A percentile compares a stretch with the other conserved stretches of the same genome.
phyloP scores from a whole-genome alignment of 2,113 vertebrate genomes.

The Apteryx owenii region DNA sequence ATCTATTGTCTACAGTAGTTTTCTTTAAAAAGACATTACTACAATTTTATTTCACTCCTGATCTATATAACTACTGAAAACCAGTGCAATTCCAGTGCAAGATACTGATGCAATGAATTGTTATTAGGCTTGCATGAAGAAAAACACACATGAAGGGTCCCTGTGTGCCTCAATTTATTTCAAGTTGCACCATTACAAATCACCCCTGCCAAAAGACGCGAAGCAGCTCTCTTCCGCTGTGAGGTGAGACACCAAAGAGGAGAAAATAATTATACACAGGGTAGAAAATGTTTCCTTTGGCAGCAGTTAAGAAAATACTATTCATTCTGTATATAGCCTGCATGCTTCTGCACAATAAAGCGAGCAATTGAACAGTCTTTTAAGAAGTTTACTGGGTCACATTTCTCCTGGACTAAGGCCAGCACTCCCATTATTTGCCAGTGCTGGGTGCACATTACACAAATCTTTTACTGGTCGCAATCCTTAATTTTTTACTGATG shows the following conservation, averaged over 20 bases:
- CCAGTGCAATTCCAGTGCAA: background rate
- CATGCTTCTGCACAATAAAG: constrained; percentile 32
- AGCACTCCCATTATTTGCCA: background rate
- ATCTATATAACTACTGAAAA: background rate
- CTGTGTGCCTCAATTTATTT: background rate
- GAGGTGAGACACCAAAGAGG: background rate
- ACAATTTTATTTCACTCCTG: background rate
- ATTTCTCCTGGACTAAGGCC: constrained; percentile 54
- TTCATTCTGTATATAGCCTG: constrained; percentile 35
- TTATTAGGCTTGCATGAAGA: background rate
- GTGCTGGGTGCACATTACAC: background rate
- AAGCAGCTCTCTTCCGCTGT: background rate
- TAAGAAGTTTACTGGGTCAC: constrained; percentile 65
- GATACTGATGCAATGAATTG: background rate
- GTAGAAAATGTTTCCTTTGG: constrained; percentile 47
- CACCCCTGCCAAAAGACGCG: background rate
- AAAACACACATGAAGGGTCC: background rate
- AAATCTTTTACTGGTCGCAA: background rate
- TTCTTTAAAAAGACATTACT: background rate
- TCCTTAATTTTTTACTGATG: background rate
- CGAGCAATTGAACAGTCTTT: constrained; percentile 28
- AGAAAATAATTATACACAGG: background rate
- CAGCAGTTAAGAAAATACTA: constrained; percentile 42
- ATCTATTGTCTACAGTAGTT: background rate
- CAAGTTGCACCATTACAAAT: background rate